phyloP scores from a whole-genome alignment of 2,888 invertebrate species.

The Acleris sparsana region DNA sequence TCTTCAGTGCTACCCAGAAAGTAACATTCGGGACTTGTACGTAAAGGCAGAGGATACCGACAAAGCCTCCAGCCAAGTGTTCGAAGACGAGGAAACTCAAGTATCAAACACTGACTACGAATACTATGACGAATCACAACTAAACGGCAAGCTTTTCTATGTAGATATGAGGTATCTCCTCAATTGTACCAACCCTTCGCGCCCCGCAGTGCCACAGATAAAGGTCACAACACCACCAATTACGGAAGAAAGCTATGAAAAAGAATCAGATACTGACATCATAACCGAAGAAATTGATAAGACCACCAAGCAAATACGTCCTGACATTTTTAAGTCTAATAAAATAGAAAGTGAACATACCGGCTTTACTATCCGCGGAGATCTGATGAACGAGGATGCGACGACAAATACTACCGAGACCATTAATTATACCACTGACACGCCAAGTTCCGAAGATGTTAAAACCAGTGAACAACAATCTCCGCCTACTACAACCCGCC shows the following conservation, averaged over 20 bases:
- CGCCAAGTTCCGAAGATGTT: conserved; percentile 40
- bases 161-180: conserved; percentile 66
- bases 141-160: conserved; percentile 74
- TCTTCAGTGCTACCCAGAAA: conserved; percentile 66
- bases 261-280: conserved; percentile 30
- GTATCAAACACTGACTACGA: conserved; percentile 61
- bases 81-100: conserved; percentile 52
- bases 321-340: conserved; percentile 23
- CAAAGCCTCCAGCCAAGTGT: conserved; percentile 47
- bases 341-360: background rate
- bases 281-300: conserved; percentile 32
- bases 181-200: conserved; percentile 53
- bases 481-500: conserved; percentile 63
- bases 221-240: conserved; percentile 14
- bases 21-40: conserved; percentile 60
- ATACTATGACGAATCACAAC: conserved; percentile 72
- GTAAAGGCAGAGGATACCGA: conserved; percentile 56
- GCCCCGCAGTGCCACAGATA: background rate
- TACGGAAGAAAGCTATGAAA: conserved; percentile 29
- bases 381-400: conserved; percentile 43
- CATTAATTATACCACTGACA: conserved; percentile 29
- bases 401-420: conserved; percentile 37
- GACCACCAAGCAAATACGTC: conserved; percentile 36
- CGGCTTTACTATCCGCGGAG: conserved; percentile 42
- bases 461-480: conserved; percentile 43